Evolutionary conservation across 2,797 vertebrate genomes (phyloP).

Genomic region (Hippoglossus hippoglossus): DNA sequence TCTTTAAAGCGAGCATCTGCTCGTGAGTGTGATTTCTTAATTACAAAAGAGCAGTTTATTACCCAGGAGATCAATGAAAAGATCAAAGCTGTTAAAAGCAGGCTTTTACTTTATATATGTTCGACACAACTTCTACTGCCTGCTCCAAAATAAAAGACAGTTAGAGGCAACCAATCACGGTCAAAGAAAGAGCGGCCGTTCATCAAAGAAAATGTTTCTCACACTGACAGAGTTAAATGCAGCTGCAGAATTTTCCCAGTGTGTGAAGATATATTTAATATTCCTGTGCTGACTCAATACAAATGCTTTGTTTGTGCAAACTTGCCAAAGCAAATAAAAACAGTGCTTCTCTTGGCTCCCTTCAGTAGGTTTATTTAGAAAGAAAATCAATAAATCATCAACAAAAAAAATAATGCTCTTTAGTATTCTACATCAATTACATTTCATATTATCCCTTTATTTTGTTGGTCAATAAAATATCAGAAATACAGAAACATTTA

Average conservation of each 20-base stretch:
- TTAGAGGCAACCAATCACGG: conserved; percentile 43
- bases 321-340: conserved; percentile 19
- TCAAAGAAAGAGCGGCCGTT: conserved; percentile 31
- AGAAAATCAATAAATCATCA: conserved; percentile 13
- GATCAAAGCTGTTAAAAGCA: conserved; percentile 70
- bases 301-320: conserved; percentile 32
- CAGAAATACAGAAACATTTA: neutral
- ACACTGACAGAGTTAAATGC: conserved; percentile 8
- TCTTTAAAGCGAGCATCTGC: conserved; percentile 59
- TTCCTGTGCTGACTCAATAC: conserved; percentile 18
- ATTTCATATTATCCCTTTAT: neutral
- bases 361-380: conserved; percentile 15
- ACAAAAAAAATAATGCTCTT: too few species aligned
- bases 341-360: neutral
- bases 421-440: neutral
- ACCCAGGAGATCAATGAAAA: conserved; percentile 81
- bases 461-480: neutral
- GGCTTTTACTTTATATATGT: conserved; percentile 57
- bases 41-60: conserved; percentile 81
- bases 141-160: conserved; percentile 63
- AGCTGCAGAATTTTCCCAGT: conserved; percentile 40
- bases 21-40: conserved; percentile 70
- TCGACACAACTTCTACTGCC: conserved; percentile 52
- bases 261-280: conserved; percentile 11
- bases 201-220: conserved; percentile 41